Conservation (phyloP, 2,113 vertebrate species). For the Rhombomys opimus region DNA sequence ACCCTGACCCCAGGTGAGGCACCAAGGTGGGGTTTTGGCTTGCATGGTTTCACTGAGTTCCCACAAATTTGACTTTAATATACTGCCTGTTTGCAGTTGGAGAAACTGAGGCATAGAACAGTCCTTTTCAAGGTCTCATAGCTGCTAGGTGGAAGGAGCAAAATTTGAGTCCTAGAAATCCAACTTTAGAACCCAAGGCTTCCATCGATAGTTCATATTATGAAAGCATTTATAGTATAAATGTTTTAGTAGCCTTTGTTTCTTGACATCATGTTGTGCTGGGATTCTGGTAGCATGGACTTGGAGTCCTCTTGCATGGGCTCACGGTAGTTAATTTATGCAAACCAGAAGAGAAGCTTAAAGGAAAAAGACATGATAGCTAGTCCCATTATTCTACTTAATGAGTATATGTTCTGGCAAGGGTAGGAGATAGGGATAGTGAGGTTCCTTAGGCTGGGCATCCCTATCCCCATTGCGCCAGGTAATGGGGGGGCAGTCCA, state of each 20-base stretch:
- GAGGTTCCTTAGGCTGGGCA: not conserved
- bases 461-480: not conserved
- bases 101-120: not conserved
- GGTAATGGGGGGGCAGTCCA: not conserved
- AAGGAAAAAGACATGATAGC: not conserved
- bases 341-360: constrained; percentile 38
- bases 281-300: not conserved
- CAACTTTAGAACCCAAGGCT: not conserved
- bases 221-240: not conserved
- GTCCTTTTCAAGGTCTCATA: not conserved
- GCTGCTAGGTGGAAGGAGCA: not conserved
- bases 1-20: not conserved
- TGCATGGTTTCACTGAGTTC: not conserved
- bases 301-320: not conserved
- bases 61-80: not conserved
- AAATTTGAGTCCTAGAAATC: not conserved
- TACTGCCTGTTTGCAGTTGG: not conserved
- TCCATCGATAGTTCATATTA: not conserved
- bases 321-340: not conserved
- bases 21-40: not conserved
- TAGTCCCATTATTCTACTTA: not conserved
- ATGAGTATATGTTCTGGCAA: not conserved
- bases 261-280: not conserved
- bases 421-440: not conserved
- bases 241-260: not conserved